Percentiles rank a stretch among this genome's conserved stretches.
These are phyloP conservation scores for Periophthalmus modestus DNA, from an alignment of 2,113 vertebrate species.

Conservation along the genomic window DNA sequence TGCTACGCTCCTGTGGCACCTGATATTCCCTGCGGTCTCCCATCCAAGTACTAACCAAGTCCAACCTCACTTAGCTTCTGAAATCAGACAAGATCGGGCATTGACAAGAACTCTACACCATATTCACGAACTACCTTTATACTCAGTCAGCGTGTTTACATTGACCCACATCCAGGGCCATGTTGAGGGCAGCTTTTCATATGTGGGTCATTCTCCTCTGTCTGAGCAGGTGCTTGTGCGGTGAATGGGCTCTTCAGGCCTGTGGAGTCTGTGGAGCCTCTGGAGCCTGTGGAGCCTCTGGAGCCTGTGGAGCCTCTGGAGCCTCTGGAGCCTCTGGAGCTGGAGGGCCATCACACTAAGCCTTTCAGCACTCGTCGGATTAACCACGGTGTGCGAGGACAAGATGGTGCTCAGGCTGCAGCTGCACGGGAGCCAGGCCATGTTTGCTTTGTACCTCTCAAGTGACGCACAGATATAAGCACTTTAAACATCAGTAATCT, in stretches of 20 bases:
- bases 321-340: conserved; percentile 20
- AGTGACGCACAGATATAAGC: conserved; percentile 24
- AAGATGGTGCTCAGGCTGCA: conserved; percentile 37
- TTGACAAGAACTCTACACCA: too few relatives aligned
- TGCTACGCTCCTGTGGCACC: too few relatives aligned
- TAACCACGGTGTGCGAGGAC: conserved; percentile 42
- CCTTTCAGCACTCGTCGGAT: conserved; percentile 51
- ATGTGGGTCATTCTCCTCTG: conserved; percentile 37
- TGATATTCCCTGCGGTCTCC: too few relatives aligned
- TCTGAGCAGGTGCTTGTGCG: conserved; percentile 19
- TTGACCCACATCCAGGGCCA: conserved; percentile 20
- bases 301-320: conserved; percentile 4
- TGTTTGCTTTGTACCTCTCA: conserved; percentile 25
- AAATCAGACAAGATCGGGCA: too few relatives aligned
- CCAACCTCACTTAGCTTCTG: too few relatives aligned
- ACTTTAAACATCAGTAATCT: neutral
- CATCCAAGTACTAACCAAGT: too few relatives aligned
- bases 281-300: neutral
- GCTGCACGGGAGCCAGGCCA: conserved; percentile 13
- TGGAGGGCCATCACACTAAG: conserved; percentile 44
- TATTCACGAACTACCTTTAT: neutral
- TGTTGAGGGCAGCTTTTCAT: conserved; percentile 37
- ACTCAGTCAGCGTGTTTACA: conserved; percentile 8
- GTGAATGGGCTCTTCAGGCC: conserved; percentile 27
- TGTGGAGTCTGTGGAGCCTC: too few relatives aligned